Percentiles rank a stretch among this genome's conserved stretches.
These are phyloP conservation scores for Brachyptera putata DNA, from an alignment of 2,888 invertebrate species.

Conservation along the genomic window DNA sequence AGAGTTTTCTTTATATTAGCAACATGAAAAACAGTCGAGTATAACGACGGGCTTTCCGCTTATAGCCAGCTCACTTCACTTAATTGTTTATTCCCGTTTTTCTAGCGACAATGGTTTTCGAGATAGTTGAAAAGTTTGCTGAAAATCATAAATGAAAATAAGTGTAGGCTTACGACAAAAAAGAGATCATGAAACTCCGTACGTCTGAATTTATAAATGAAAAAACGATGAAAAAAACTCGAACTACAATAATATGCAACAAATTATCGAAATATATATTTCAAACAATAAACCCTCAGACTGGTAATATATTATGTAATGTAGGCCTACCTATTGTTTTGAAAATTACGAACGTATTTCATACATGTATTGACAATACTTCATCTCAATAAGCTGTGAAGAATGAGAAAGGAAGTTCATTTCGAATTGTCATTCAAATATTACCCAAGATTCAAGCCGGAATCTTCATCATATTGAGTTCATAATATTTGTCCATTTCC, in stretches of 20 bases:
- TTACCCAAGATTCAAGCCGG: no score
- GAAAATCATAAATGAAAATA: constrained; percentile 2
- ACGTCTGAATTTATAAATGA: not conserved
- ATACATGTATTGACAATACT: no score
- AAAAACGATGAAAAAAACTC: not conserved
- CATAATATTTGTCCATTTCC: no score
- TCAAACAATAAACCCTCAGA: no score
- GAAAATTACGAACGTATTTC: no score
- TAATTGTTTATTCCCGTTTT: not conserved
- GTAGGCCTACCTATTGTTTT: no score
- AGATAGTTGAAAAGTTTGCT: not conserved
- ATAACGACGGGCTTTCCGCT: not conserved
- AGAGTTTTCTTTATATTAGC: constrained; percentile 2
- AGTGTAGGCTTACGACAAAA: no score
- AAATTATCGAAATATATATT: not conserved
- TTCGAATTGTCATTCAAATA: no score
- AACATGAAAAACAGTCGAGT: not conserved
- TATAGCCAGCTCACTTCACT: not conserved
- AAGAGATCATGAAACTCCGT: constrained; percentile 9
- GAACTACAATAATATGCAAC: not conserved
- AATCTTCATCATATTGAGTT: no score
- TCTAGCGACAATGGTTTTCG: not conserved
- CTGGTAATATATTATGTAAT: no score
- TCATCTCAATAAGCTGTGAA: no score
- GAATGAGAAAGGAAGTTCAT: no score